These are phyloP conservation scores for Actinia equina DNA, from an alignment of 64 coral and sea anemone species.

Conservation along the genomic window DNA sequence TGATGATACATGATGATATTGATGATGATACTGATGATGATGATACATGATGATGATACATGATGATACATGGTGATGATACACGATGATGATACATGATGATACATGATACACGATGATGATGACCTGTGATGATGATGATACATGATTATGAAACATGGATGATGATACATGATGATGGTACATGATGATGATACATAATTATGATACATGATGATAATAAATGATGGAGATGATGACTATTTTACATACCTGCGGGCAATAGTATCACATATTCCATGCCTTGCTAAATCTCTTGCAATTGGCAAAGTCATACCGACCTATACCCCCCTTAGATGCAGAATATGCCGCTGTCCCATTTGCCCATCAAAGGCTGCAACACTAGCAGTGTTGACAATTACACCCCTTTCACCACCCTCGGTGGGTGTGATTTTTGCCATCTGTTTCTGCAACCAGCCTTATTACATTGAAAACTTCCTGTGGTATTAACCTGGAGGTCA, in stretches of 20 bases:
- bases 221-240: conserved; percentile 6
- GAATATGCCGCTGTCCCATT: conserved; percentile 95
- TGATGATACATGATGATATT: too few relatives aligned
- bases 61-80: too few relatives aligned
- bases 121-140: too few relatives aligned
- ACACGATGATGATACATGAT: too few relatives aligned
- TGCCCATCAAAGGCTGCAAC: conserved; percentile 96
- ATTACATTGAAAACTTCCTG: conserved; percentile 94
- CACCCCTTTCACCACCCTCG: conserved; percentile 90
- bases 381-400: conserved; percentile 97
- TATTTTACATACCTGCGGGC: conserved; percentile 67
- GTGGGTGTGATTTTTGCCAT: conserved; percentile 80
- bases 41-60: too few relatives aligned
- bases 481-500: conserved; percentile 57
- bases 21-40: too few relatives aligned
- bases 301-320: conserved; percentile 94
- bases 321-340: conserved; percentile 94
- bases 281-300: conserved; percentile 78
- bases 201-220: too few relatives aligned
- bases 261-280: conserved; percentile 91
- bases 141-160: conserved; percentile 3
- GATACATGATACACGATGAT: neutral
- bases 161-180: neutral
- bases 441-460: conserved; percentile 71
- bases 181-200: neutral